Evolutionary conservation across 2,113 vertebrate species (phyloP), one percentile per base, ranked within the genome.

Genomic region (Otocyon megalotis): DNA sequence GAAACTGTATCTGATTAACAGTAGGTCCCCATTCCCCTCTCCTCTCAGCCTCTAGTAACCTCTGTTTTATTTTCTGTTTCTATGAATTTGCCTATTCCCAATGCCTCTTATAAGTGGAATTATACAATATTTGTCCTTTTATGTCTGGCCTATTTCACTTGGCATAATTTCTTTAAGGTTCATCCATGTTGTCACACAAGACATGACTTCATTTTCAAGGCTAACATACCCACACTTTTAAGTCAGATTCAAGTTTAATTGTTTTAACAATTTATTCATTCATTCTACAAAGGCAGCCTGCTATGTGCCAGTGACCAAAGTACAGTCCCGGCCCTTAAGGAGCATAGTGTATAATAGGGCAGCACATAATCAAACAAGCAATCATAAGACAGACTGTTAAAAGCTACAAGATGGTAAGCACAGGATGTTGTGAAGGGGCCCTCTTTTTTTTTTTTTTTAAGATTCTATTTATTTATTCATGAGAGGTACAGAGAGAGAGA

Each of bases 201-300:
- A 90, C 63, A 87, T 37, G 79, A 87, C 37, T n/a, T 53, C 77
- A 63, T 74, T 32, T 53, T 65, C 58, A 91, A 91, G 56, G 16
- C 48, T 92, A 58, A 69, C n/a, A 79, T 10, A 71, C 37, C 20
- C 79, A 94, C 5, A 43, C 30, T 92, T 81, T 58, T 74, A 79
- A 72, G 48, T 92, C 63, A 94, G 88, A 79, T 86, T 86, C 50
- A 74, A 6, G 35, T 76, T 94, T 85, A 74, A 65, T 58, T 65
- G 48, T 58, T 50, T 50, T 79, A 81, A 35, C 63, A 62, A 90
- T 84, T 77, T 53, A 74, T 74, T 50, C 53, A 54, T 82, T 84
- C 76, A 74, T 82, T 93, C 37, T 35, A 7, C 48, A 67, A 87
- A 91, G 77, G 43, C 26, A 95, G 69, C 37, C 65, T 90, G 54